These are phyloP conservation scores for Sebastes elongatus DNA, from an alignment of 2,797 vertebrate genomes.

Conservation along the genomic window DNA sequence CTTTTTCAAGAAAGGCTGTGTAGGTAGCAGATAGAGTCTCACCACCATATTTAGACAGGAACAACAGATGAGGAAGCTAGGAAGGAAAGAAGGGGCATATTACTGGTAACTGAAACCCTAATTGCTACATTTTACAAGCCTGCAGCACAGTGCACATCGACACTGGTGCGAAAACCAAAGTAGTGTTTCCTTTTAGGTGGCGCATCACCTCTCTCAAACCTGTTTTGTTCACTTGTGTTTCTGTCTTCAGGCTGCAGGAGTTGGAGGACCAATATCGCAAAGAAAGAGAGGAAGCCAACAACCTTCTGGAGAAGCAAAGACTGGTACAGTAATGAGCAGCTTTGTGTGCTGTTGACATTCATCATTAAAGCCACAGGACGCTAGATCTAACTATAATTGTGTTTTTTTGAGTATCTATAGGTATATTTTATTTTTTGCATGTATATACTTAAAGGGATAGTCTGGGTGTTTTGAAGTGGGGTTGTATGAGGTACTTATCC, in stretches of 20 bases:
- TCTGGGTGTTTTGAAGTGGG: too few relatives aligned
- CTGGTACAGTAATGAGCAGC: conserved; percentile 81
- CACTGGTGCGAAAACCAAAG: background rate
- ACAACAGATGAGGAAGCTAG: background rate
- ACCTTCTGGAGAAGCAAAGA: conserved; percentile 96
- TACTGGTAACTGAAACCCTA: background rate
- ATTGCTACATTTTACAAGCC: background rate
- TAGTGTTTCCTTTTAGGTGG: background rate
- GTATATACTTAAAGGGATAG: background rate
- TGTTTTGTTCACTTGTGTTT: conserved; percentile 22
- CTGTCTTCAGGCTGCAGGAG: conserved; percentile 89
- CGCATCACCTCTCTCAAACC: background rate
- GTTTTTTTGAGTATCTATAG: background rate
- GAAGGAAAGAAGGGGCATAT: background rate
- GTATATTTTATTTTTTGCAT: background rate
- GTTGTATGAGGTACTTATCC: background rate
- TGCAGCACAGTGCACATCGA: background rate
- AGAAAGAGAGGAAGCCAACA: conserved; percentile 94
- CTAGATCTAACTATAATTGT: background rate
- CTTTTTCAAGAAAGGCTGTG: background rate
- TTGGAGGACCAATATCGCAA: conserved; percentile 95
- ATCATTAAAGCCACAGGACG: background rate
- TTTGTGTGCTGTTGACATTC: background rate
- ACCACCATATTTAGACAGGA: background rate
- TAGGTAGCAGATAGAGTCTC: background rate